These are phyloP conservation scores for Odontocerum albicorne DNA, from an alignment of 2,888 invertebrate genomes.

Conservation along the genomic window DNA sequence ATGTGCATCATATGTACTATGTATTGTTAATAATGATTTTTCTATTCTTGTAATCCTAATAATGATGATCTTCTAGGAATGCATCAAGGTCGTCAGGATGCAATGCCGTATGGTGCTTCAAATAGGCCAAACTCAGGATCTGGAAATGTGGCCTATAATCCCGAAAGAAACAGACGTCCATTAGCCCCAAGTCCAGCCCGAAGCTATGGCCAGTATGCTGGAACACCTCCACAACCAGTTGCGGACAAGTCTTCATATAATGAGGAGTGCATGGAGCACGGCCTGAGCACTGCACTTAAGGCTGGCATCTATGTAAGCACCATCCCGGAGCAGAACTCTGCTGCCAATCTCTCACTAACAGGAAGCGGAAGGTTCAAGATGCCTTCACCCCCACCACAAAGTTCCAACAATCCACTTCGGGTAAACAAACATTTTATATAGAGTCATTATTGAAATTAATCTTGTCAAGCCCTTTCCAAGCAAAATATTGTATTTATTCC, in stretches of 20 bases:
- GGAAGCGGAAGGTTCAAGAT: slow-evolving; percentile 47
- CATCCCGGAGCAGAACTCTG: slow-evolving; percentile 42
- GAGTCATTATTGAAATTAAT: too few species aligned
- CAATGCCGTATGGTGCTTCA: too few species aligned
- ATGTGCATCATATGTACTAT: too few species aligned
- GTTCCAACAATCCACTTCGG: slow-evolving; percentile 1
- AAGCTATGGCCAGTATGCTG: slow-evolving; percentile 42
- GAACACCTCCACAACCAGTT: slow-evolving; percentile 39
- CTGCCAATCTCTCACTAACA: slow-evolving; percentile 31
- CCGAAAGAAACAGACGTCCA: slow-evolving; percentile 38
- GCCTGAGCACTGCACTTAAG: slow-evolving; percentile 30
- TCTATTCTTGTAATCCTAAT: too few species aligned
- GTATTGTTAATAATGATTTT: too few species aligned
- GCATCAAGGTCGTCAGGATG: too few species aligned
- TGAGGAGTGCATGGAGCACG: slow-evolving; percentile 36
- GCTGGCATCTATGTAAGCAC: slow-evolving; percentile 48
- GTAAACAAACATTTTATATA: too few species aligned
- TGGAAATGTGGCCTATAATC: background rate
- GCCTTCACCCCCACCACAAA: slow-evolving; percentile 50
- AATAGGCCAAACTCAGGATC: too few species aligned
- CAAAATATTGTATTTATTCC: too few species aligned
- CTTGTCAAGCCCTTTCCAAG: too few species aligned
- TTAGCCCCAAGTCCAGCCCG: slow-evolving; percentile 45
- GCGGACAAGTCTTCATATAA: slow-evolving; percentile 36
- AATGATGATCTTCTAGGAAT: too few species aligned